Evolutionary conservation across 2,797 vertebrate species (phyloP), one percentile per base, ranked within the genome.

Genomic region (Sebastes matsubarae): DNA sequence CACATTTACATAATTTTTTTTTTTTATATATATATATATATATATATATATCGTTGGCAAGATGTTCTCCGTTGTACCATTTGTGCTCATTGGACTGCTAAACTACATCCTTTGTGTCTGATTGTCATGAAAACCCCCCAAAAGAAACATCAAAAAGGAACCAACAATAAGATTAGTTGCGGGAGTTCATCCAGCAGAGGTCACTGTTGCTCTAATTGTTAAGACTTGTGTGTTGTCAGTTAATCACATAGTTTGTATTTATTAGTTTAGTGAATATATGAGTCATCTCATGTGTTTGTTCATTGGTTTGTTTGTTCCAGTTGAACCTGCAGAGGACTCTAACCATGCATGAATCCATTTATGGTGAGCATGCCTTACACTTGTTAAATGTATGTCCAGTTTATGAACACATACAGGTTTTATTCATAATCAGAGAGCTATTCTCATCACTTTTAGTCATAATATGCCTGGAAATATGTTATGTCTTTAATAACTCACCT

Each of bases 151-250:
- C 16, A 29, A 30, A 75, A 70, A 9, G 6, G 24, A 32, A 27
- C 2, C 1, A 8, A 22, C 25, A 9, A 4, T 36, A 11, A 25
- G 11, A 4, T 24, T 13, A 57, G 3, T 58, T 63, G 2, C 0
- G 13, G 13, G 1, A 29, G n/a, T 72, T 83, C 30, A 1, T 81
- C 91, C 94, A 93, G 87, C 86, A 94, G 94, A 91, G 80, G 91
- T 87, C 91, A 4, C 80, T 84, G 77, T 85, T 85, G 76, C 69
- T 80, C 58, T 52, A 27, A 65, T 27, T 59, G 16, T 54, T 46
- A 8, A 24, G 2, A 8, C 1, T n/a, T 22, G 2, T 36, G 12
- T 27, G 13, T 6, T 60, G 20, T 20, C 13, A 68, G 29, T 24
- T 61, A 3, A 12, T n/a, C 34, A 25, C 34, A 14, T 4, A 9